Percentiles rank a stretch among this genome's conserved stretches.
phyloP scores from a whole-genome alignment of 2,113 vertebrate genomes.

The Callithrix jacchus region DNA sequence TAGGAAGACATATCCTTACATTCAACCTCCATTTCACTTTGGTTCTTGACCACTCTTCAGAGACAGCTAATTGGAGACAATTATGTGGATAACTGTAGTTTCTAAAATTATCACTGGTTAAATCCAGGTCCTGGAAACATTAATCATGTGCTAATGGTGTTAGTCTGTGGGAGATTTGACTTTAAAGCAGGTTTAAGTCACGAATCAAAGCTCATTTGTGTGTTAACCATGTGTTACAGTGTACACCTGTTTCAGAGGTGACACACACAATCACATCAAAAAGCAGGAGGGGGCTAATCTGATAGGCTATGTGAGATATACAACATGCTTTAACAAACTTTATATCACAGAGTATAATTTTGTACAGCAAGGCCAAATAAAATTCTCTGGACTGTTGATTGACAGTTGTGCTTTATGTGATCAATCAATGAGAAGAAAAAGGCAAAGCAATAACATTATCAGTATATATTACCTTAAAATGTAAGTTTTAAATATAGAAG shows the following conservation, averaged over 20 bases:
- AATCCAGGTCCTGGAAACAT: constrained; percentile 52
- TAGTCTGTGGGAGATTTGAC: not conserved
- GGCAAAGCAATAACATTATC: not conserved
- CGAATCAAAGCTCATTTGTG: constrained; percentile 22
- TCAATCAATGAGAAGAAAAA: not conserved
- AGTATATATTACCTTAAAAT: not conserved
- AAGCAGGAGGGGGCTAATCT: not conserved
- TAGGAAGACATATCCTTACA: not conserved
- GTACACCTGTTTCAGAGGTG: not conserved
- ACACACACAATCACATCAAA: not conserved
- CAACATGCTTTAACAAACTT: not conserved
- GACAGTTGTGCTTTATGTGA: not conserved
- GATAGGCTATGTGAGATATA: not conserved
- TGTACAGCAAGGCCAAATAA: not conserved
- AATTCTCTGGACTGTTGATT: not conserved
- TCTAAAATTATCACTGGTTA: constrained; percentile 66
- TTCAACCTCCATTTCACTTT: not conserved
- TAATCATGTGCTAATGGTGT: constrained; percentile 51
- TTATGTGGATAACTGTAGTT: constrained; percentile 59
- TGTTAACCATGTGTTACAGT: not conserved
- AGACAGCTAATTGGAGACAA: constrained; percentile 50
- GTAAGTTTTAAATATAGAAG: not conserved
- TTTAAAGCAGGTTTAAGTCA: constrained; percentile 52
- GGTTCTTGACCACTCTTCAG: constrained; percentile 49
- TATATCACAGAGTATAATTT: not conserved